phyloP scores from a whole-genome alignment of 1,140 invertebrate species.

The Euura lappo region DNA sequence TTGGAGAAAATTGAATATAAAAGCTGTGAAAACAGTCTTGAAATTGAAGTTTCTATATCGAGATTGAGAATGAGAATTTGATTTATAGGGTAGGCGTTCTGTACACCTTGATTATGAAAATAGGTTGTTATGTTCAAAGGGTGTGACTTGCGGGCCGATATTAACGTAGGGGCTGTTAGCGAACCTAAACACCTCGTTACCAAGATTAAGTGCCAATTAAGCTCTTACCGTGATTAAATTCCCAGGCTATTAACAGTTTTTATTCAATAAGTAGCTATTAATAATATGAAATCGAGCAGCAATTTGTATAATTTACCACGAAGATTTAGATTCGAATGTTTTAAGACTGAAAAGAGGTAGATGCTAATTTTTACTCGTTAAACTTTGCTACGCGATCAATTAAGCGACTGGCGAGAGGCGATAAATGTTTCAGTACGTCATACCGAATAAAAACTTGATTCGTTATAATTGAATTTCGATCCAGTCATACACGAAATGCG shows the following conservation, averaged over 20 bases:
- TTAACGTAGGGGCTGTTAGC: slow-evolving; percentile 33
- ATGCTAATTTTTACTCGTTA: too few relatives aligned
- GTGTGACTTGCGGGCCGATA: slow-evolving; percentile 25
- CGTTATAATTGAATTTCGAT: background rate
- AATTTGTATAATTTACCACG: too few relatives aligned
- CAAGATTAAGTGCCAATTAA: slow-evolving; percentile 50
- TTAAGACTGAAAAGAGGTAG: too few relatives aligned
- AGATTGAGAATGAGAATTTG: too few relatives aligned
- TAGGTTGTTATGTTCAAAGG: background rate
- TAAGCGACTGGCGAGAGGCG: too few relatives aligned
- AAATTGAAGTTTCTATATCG: too few relatives aligned
- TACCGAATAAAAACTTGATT: background rate
- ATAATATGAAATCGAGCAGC: slow-evolving; percentile 4
- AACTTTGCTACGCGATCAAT: too few relatives aligned
- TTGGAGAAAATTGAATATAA: too few relatives aligned
- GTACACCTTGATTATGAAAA: background rate
- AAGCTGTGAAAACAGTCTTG: too few relatives aligned
- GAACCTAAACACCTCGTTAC: slow-evolving; percentile 31
- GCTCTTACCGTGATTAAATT: slow-evolving; percentile 43
- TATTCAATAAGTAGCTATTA: slow-evolving; percentile 45
- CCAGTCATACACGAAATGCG: background rate
- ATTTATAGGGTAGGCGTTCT: too few relatives aligned
- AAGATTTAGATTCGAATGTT: too few relatives aligned
- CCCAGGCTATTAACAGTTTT: slow-evolving; percentile 41
- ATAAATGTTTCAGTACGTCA: too few relatives aligned